Evolutionary conservation across 2,113 vertebrate species (phyloP), one percentile per base, ranked within the genome.

Genomic region (Condylura cristata): DNA sequence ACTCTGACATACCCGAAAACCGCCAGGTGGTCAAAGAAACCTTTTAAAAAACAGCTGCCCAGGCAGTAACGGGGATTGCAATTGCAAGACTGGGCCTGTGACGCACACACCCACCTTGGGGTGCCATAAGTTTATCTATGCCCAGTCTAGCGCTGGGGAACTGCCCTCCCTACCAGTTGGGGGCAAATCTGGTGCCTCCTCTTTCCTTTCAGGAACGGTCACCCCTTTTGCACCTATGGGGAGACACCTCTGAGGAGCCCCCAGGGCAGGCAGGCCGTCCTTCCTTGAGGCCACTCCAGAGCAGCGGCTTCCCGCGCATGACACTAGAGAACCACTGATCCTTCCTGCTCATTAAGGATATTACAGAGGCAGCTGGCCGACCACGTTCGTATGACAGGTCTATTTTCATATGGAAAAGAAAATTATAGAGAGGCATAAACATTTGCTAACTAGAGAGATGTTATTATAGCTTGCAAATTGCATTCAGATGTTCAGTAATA

Each of bases 401-500:
- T 97, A 96, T 97, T 97, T 97, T 97, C 97, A 97, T 89, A 96
- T 71, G 81, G 96, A 97, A 97, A 97, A 97, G 97, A 97, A 97
- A 97, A 97, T 97, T 97, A 97, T 51, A 97, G 95, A 94, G 96
- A 81, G 92, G 93, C 92, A 70, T 95, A 97, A 97, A 97, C 96
- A 97, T 97, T 96, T 96, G 96, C 95, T 96, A 97, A 97, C 89
- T 94, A 95, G 90, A 97, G 96, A 97, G 97, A 97, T 95, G 95
- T 96, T 97, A 97, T 97, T 97, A 97, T 96, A 94, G 96, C 94
- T 89, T 72, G 93, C 81, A 97, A 97, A 97, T 96, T 96, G 93
- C 94, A 95, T 97, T 97, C 96, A 97, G 94, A 97, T 97, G 96
- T 96, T 96, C 96, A 95, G 96, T 85, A 94, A 96, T 86, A 94